Conservation (phyloP, 2,888 invertebrate species). For the Eupithecia dodoneata region DNA sequence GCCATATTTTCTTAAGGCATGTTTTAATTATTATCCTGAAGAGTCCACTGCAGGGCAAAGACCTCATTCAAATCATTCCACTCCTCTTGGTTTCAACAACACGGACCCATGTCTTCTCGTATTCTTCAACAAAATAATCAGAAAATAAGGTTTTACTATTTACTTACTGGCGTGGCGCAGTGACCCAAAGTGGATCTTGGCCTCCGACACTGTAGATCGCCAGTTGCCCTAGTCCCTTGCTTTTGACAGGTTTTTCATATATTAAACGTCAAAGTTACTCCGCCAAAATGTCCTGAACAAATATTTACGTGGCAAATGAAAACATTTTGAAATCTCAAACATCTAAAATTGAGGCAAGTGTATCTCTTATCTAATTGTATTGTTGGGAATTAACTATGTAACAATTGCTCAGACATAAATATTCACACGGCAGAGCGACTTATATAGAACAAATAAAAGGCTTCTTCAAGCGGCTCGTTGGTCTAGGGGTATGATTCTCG, state of each 20-base stretch:
- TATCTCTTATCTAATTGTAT: no score
- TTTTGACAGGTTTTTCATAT: not conserved
- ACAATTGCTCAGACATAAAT: not conserved
- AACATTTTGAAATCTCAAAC: no score
- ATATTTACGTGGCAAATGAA: no score
- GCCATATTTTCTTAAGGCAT: not conserved
- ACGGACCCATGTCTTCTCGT: not conserved
- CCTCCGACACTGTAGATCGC: no score
- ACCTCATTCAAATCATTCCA: no score
- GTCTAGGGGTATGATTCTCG: constrained; percentile 83
- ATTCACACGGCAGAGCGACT: not conserved
- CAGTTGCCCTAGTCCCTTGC: no score
- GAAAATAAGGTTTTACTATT: not conserved
- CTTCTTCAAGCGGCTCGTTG: constrained; percentile 67
- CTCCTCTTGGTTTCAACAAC: no score
- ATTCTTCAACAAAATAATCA: not conserved
- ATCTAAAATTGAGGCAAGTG: no score
- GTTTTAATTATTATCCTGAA: no score
- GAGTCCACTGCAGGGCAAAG: no score
- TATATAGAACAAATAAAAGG: not conserved
- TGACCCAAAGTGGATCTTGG: no score
- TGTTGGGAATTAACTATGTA: not conserved
- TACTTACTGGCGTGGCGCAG: no score
- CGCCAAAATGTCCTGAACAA: not conserved
- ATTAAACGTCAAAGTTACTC: not conserved